These are phyloP conservation scores for Sarcophaga bullata DNA, from an alignment of 1,140 invertebrate genomes.

Conservation along the genomic window DNA sequence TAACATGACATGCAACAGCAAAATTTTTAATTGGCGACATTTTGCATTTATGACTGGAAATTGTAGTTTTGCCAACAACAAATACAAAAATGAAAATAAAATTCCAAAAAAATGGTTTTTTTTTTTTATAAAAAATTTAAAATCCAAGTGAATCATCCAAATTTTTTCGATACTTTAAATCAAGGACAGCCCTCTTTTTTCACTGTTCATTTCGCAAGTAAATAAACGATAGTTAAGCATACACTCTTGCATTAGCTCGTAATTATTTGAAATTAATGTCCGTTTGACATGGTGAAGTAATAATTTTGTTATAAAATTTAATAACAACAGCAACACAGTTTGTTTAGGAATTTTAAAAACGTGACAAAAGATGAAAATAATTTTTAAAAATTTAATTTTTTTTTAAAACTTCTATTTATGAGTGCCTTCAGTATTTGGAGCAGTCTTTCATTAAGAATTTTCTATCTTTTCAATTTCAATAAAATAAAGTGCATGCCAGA, in stretches of 20 bases:
- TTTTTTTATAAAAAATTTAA: neutral
- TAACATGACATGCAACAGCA: constrained; percentile 38
- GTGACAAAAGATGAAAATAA: no score
- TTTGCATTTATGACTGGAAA: constrained; percentile 36
- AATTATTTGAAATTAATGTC: neutral
- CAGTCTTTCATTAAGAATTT: no score
- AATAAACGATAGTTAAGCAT: neutral
- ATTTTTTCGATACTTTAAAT: neutral
- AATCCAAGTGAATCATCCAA: neutral
- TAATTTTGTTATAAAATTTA: constrained; percentile 10
- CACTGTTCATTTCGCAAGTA: neutral
- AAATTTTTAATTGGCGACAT: constrained; percentile 40
- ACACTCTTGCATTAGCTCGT: neutral
- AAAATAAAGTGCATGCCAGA: no score
- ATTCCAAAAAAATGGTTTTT: neutral
- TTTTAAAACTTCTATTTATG: no score
- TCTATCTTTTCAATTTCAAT: no score
- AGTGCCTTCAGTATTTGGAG: no score
- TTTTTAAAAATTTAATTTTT: no score
- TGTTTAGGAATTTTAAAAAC: no score
- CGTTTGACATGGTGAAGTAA: neutral
- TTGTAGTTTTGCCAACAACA: neutral
- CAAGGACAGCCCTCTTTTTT: constrained; percentile 11
- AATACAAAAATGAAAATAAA: neutral
- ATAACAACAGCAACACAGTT: no score